Conservation (phyloP, 2,113 vertebrate species). For the Microcebus murinus region DNA sequence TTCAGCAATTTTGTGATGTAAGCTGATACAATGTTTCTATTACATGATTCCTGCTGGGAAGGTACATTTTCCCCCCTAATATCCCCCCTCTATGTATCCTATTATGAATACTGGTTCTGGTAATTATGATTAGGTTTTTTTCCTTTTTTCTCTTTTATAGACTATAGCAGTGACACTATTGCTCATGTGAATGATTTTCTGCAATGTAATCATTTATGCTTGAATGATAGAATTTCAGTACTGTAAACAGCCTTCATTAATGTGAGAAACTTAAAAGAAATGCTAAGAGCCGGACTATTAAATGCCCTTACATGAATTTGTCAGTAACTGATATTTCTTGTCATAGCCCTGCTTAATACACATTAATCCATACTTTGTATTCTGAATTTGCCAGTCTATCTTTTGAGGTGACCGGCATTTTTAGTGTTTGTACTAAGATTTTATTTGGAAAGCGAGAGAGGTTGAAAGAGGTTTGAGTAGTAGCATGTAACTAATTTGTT, state of each 20-base stretch:
- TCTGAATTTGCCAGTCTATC: slow-evolving; percentile 75
- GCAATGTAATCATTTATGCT: slow-evolving; percentile 90
- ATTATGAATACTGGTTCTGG: slow-evolving; percentile 79
- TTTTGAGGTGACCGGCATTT: slow-evolving; percentile 89
- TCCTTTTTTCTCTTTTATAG: slow-evolving; percentile 40
- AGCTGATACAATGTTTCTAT: slow-evolving; percentile 81
- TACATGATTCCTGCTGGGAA: slow-evolving; percentile 83
- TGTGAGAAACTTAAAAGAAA: slow-evolving; percentile 93
- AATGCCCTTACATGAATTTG: slow-evolving; percentile 87
- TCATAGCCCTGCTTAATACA: slow-evolving; percentile 78
- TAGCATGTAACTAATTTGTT: slow-evolving; percentile 95
- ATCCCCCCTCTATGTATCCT: slow-evolving; percentile 75
- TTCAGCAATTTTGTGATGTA: slow-evolving; percentile 74
- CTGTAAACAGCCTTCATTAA: slow-evolving; percentile 91
- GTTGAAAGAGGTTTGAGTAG: slow-evolving; percentile 87
- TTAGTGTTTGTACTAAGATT: slow-evolving; percentile 94
- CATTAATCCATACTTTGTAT: slow-evolving; percentile 66
- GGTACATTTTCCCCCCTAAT: slow-evolving; percentile 78
- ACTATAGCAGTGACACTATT: slow-evolving; percentile 81
- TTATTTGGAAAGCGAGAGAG: slow-evolving; percentile 90
- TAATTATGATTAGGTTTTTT: slow-evolving; percentile 52
- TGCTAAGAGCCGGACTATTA: slow-evolving; percentile 95
- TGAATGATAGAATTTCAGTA: slow-evolving; percentile 93
- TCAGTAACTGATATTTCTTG: slow-evolving; percentile 78
- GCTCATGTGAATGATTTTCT: slow-evolving; percentile 85